Evolutionary conservation across 2,888 invertebrate species (phyloP), one percentile per base, ranked within the genome.

Genomic region (Meghimatium bilineatum): DNA sequence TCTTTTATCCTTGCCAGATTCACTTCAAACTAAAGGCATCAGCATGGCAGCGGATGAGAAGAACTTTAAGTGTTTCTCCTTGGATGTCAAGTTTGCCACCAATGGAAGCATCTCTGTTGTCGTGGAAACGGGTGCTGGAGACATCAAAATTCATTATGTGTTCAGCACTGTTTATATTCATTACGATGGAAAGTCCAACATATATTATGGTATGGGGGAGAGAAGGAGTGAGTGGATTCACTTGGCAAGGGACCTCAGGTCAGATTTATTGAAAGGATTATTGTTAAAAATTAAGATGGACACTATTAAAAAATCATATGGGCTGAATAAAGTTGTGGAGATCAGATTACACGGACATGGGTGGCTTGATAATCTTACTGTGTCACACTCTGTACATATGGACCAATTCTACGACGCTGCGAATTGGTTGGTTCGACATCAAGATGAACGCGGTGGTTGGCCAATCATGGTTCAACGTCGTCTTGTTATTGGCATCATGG

Each of bases 381-480:
- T 93, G 52, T 87, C 92, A 6, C 96, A 96, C 0, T 96, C 96
- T 88, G 97, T 97, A 92, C 99, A 99, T 94, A 95, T 97, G 94
- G 96, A 96, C 88, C 97, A 97, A 93, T 99, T 99, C 95, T 96
- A 96, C 92, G 96, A 96, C 93, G 97, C 98, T 5, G 97, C 98
- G 26, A 96, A 97, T 90, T 99, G 99, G 99, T 96, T 99, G 93
- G 96, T 97, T 69, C 94, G 95, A 52, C 95, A 96, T 94, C 99
- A 99, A 94, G 96, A 98, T 92, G 93, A 95, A 80, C 95, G 96
- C 34, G 99, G 99, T 75, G 84, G 84, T 36, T 84, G 84, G 84
- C 84, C 84, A 76, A 97, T 98, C 92, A 97, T 97, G 85, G 87
- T 98, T 76, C 95, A 88, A 17, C 87, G 93, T n/a, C 90, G 89